Evolutionary conservation across 2,113 vertebrate genomes (phyloP).

Genomic region (Oenanthe melanoleuca): DNA sequence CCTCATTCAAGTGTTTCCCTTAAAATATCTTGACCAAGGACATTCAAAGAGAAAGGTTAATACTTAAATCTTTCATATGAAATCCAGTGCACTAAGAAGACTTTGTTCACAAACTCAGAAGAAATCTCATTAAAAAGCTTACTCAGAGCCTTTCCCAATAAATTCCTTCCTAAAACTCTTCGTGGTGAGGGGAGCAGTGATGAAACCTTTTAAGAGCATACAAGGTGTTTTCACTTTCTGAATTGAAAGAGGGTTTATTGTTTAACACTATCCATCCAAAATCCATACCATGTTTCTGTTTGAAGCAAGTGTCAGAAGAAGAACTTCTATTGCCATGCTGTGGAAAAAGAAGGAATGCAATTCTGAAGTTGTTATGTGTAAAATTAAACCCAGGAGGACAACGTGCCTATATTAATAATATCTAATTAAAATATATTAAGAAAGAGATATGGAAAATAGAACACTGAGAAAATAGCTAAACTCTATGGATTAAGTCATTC

Average conservation of each 20-base stretch:
- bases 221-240: neutral
- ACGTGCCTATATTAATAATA: no score
- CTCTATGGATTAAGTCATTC: neutral
- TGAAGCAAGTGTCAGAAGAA: neutral
- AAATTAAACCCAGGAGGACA: neutral
- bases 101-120: neutral
- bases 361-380: neutral
- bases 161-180: neutral
- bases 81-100: neutral
- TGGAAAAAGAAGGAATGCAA: neutral
- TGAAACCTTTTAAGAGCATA: neutral
- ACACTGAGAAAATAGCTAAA: neutral
- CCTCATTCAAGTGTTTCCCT: slow-evolving; percentile 34
- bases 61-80: neutral
- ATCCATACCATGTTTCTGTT: neutral
- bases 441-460: neutral
- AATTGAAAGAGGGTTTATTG: neutral
- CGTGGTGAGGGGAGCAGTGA: neutral
- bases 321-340: neutral
- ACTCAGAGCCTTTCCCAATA: neutral
- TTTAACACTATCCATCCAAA: neutral
- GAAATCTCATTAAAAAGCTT: neutral
- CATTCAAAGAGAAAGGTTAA: slow-evolving; percentile 10
- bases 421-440: neutral
- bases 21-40: neutral